These are phyloP conservation scores for Epirrhoe alternata DNA, from an alignment of 2,888 invertebrate species.

Conservation along the genomic window DNA sequence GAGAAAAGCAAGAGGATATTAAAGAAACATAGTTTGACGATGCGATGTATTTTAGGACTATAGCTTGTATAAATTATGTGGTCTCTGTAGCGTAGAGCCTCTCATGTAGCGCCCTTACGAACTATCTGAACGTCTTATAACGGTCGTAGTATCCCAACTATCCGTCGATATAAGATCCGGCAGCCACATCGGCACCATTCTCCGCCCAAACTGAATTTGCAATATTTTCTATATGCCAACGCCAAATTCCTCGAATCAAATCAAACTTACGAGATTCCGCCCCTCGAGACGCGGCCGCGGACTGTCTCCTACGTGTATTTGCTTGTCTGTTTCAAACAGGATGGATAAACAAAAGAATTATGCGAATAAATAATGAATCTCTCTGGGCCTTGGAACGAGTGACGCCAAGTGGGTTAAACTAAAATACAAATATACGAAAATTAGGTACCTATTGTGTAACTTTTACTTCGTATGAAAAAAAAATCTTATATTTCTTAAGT, in stretches of 20 bases:
- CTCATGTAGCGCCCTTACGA: background rate
- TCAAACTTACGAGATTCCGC: slow-evolving; percentile 69
- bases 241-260: slow-evolving; percentile 71
- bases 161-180: slow-evolving; percentile 15
- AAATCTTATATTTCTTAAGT: no score
- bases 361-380: no score
- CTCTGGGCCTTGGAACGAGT: no score
- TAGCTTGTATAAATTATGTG: no score
- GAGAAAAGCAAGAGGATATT: no score
- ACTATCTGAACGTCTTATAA: background rate
- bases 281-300: slow-evolving; percentile 53
- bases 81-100: no score
- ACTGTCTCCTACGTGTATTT: slow-evolving; percentile 8
- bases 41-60: no score
- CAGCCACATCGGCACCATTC: slow-evolving; percentile 44
- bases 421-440: no score
- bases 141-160: background rate
- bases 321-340: background rate
- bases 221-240: slow-evolving; percentile 65
- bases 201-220: slow-evolving; percentile 61
- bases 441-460: background rate
- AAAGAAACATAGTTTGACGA: no score
- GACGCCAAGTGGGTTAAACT: no score
- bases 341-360: no score
- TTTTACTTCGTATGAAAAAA: background rate